Base-by-base conservation (phyloP, 2,888 invertebrate species). In the Cinara cedri region DNA sequence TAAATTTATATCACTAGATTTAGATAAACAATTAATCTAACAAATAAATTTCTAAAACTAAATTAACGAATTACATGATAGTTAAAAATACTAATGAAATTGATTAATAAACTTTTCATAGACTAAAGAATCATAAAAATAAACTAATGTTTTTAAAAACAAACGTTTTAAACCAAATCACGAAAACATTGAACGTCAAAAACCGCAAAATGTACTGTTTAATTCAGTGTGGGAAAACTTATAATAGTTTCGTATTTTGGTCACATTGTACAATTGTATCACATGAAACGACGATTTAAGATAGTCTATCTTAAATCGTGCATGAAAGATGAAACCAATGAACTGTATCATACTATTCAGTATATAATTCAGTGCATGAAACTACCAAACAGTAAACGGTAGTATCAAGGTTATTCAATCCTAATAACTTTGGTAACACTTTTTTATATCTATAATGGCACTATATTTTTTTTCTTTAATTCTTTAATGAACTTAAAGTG, bases 121-220 rank as follows among this genome's bases (percentile, higher is more conserved):
- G 3, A 10, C 0, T 10, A 11, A 16, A 34, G 0, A 11, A 34
- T 11, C 14, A 42, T 11, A 51, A 62, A 74, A 49, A 11, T 51
- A 62, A 49, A 74, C 21, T 62, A 72, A 49, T 21, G 2, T 26
- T 34, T 63, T 46, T 62, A 16, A 51, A 74, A 51, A 46, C 72
- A 74, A 74, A 51, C 72, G 72, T 62, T 74, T 74, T 34, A 62
- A 62, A 26, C 21, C 19, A 74, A 62, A 63, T 62, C 49, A 51
- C 1, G 21, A 74, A 74, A 74, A 74, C 72, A 72, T 74, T 51
- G 51, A 63, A 51, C 51, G 19, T 49, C 54, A 63, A 75, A 65
- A 62, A 75, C 65, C 75, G 65, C 65, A 65, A 75, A 66, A 72
- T 24, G 21, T 66, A 55, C 26, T 55, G 13, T 19, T 24, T n/a